Percentiles rank a stretch among this genome's conserved stretches.
Conservation (phyloP, 2,113 vertebrate species). For the Indicator maculatus region DNA sequence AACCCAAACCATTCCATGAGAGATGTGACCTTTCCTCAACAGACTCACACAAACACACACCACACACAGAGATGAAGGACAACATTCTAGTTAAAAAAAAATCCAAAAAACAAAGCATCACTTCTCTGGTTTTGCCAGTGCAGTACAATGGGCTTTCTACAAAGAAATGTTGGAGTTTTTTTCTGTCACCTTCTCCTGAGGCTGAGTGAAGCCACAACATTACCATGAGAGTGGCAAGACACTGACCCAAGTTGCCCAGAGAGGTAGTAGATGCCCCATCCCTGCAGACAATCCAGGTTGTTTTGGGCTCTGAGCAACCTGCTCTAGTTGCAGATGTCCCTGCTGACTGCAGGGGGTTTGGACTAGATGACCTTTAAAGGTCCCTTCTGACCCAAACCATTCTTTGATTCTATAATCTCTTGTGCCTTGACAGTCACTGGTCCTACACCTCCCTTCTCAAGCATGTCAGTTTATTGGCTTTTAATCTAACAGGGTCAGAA, state of each 20-base stretch:
- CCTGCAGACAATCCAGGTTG: too few species aligned
- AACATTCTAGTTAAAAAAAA: background rate
- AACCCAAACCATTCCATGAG: background rate
- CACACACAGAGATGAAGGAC: background rate
- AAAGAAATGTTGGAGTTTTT: background rate
- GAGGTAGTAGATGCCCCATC: too few species aligned
- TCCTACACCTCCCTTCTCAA: background rate
- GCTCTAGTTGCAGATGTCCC: too few species aligned
- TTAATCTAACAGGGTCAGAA: background rate
- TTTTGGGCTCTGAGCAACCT: too few species aligned
- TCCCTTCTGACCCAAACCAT: too few species aligned
- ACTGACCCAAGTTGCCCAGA: too few species aligned
- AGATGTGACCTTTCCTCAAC: background rate
- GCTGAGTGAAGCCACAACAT: background rate
- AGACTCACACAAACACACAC: background rate
- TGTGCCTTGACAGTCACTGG: background rate
- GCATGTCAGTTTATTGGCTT: background rate
- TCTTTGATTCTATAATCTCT: background rate
- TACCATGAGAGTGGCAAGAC: background rate
- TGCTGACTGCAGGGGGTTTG: too few species aligned
- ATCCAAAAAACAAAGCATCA: background rate
- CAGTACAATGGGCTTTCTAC: background rate
- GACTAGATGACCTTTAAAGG: too few species aligned
- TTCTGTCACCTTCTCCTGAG: background rate
- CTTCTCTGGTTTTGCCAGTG: background rate